A percentile compares a stretch with the other conserved stretches of the same genome.
Evolutionary conservation across 1,140 invertebrate species (phyloP).

Genomic region (Apis dorsata): DNA sequence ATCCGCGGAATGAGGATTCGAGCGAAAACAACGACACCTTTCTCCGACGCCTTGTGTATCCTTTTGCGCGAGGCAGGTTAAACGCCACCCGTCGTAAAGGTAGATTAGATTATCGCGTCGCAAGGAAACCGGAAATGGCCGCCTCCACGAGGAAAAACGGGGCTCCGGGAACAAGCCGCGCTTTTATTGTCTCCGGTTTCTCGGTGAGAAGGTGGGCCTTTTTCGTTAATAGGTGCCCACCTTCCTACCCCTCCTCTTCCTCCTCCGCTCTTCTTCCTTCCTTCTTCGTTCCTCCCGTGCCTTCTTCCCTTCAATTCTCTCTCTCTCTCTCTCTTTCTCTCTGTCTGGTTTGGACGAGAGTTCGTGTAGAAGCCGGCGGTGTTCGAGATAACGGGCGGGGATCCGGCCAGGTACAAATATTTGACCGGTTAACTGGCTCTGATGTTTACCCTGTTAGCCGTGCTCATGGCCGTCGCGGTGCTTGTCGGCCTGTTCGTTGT

Average conservation of each 20-base stretch:
- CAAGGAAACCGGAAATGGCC: conserved; percentile 60
- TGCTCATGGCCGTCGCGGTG: conserved; percentile 40
- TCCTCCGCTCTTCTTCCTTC: not conserved
- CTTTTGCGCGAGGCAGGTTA: not conserved
- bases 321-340: conserved; percentile 51
- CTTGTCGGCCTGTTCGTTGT: conserved; percentile 17
- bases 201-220: conserved; percentile 67
- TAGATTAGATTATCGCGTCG: conserved; percentile 64
- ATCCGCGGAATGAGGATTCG: conserved; percentile 4
- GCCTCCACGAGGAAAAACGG: conserved; percentile 39
- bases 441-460: conserved; percentile 71
- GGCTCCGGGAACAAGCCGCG: conserved; percentile 36
- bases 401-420: conserved; percentile 74
- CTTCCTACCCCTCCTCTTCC: conserved; percentile 58
- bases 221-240: conserved; percentile 68
- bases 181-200: conserved; percentile 70
- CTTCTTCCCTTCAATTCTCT: too few relatives aligned
- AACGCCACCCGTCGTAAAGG: conserved; percentile 52
- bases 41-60: conserved; percentile 9
- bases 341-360: conserved; percentile 15
- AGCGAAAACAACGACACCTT: conserved; percentile 57
- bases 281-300: too few relatives aligned
- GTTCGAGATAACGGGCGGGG: conserved; percentile 70
- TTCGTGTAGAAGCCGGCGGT: conserved; percentile 60
- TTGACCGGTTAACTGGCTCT: conserved; percentile 75